phyloP scores from a whole-genome alignment of 2,113 vertebrate species.

The Grammomys dolichurus region DNA sequence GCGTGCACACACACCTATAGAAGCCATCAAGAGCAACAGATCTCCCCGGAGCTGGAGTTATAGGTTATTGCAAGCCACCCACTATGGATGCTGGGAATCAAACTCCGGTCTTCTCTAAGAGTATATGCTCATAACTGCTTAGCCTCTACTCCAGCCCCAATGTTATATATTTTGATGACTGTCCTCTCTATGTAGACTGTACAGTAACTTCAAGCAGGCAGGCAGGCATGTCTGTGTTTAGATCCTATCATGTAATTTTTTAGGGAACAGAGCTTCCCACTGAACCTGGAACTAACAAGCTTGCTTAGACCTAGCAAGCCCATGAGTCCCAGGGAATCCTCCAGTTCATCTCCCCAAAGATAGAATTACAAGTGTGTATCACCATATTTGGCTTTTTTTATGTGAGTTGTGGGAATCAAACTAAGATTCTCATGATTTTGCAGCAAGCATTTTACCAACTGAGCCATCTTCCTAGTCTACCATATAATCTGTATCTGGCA shows the following conservation, averaged over 20 bases:
- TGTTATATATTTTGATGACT: background rate
- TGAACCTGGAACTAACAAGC: background rate
- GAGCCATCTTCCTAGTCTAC: background rate
- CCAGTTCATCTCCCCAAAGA: background rate
- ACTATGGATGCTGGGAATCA: background rate
- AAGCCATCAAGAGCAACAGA: background rate
- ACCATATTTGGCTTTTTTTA: background rate
- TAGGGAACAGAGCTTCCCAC: background rate
- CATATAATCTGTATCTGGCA: constrained; percentile 18
- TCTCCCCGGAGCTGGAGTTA: background rate
- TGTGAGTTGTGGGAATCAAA: background rate
- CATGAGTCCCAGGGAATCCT: background rate
- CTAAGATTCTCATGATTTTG: background rate
- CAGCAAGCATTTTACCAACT: background rate
- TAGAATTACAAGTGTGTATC: background rate
- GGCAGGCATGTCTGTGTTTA: background rate
- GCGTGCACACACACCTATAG: background rate
- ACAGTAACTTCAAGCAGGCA: background rate
- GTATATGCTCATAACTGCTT: background rate
- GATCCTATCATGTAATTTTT: background rate
- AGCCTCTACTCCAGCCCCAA: background rate
- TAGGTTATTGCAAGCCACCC: background rate
- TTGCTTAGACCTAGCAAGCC: background rate
- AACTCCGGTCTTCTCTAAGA: background rate
- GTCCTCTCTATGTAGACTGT: background rate